phyloP scores from a whole-genome alignment of 2,113 vertebrate species.

The Lonchura striata region DNA sequence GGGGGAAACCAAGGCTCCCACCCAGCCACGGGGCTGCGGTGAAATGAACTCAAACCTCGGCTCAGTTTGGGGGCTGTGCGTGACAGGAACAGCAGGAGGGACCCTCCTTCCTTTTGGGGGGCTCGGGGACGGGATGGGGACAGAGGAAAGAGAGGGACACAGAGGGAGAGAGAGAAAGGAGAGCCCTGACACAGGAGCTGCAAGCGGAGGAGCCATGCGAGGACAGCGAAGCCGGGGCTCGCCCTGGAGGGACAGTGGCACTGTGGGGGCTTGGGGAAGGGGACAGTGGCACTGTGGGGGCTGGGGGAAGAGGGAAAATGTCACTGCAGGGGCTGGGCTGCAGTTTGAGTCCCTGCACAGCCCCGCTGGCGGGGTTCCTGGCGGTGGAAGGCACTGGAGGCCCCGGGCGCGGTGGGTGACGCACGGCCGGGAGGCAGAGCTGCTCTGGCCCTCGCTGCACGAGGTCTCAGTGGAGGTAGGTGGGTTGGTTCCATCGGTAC shows the following conservation, averaged over 20 bases:
- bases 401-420: rapidly evolving
- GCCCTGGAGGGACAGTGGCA: neutral
- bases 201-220: neutral
- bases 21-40: neutral
- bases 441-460: neutral
- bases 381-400: neutral
- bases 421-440: neutral
- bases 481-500: neutral
- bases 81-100: neutral
- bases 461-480: neutral
- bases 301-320: neutral
- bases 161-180: neutral
- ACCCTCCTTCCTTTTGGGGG: neutral
- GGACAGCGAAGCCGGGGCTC: neutral
- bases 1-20: neutral
- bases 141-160: neutral
- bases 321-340: neutral
- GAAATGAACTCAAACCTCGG: conserved; percentile 13
- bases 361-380: neutral
- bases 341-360: neutral
- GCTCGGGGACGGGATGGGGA: neutral
- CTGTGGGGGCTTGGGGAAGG: neutral
- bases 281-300: neutral
- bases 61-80: neutral
- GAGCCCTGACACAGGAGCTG: neutral